Evolutionary conservation across 2,113 vertebrate genomes (phyloP).

Genomic region (Anas platyrhynchos): DNA sequence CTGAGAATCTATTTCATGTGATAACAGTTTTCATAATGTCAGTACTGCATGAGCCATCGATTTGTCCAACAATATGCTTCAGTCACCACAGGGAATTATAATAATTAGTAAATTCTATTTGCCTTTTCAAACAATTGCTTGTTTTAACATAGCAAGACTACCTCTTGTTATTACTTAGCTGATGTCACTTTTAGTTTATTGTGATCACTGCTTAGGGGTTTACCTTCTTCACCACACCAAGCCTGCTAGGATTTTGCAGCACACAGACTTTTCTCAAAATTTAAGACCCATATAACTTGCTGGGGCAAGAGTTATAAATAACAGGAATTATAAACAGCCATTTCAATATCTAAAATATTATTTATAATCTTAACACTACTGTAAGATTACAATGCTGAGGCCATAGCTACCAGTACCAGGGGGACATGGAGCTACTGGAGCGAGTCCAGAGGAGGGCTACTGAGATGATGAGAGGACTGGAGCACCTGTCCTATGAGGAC

Average conservation of each 20-base stretch:
- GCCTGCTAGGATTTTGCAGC: background rate
- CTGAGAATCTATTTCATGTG: background rate
- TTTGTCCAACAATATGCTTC: background rate
- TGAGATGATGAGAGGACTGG: too few species aligned
- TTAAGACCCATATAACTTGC: background rate
- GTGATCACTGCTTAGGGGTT: background rate
- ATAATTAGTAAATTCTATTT: background rate
- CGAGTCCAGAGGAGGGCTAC: too few species aligned
- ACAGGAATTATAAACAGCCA: background rate
- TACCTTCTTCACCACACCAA: background rate
- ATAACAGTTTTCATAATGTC: background rate
- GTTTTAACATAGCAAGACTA: background rate
- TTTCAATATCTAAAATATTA: background rate
- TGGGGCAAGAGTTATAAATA: background rate
- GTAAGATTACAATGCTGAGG: accelerated
- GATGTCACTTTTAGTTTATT: background rate
- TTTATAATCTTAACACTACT: background rate
- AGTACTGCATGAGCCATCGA: background rate
- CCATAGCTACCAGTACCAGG: background rate
- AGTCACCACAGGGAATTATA: background rate
- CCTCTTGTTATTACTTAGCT: background rate
- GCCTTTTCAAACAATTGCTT: background rate
- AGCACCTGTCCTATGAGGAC: too few species aligned
- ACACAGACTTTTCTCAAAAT: background rate
- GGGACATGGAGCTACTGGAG: too few species aligned